phyloP scores from a whole-genome alignment of 2,797 vertebrate genomes.

The Calcarius lapponicus region DNA sequence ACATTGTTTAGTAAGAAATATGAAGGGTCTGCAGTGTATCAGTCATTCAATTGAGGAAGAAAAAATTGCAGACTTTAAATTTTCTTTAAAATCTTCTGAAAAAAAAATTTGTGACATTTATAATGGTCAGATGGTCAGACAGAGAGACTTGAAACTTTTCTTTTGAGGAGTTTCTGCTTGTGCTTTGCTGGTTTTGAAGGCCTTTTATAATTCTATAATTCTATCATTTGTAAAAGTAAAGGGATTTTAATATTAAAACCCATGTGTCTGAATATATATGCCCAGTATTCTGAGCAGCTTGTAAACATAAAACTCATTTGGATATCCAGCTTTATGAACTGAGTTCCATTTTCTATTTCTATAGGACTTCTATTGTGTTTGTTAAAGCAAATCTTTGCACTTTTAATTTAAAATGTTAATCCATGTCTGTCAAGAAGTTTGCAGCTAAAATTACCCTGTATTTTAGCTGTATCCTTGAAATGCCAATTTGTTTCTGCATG shows the following conservation, averaged over 20 bases:
- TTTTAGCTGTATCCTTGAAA: background rate
- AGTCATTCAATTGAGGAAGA: background rate
- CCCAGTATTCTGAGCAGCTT: background rate
- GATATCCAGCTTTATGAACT: background rate
- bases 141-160: background rate
- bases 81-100: background rate
- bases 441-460: background rate
- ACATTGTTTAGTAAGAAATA: background rate
- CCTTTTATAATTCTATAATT: background rate
- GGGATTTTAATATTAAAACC: background rate
- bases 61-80: background rate
- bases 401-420: background rate
- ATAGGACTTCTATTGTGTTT: background rate
- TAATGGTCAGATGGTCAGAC: background rate
- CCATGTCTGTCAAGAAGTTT: background rate
- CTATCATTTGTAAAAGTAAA: background rate
- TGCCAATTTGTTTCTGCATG: background rate
- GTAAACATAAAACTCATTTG: background rate
- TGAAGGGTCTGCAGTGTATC: background rate
- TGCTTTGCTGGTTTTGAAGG: background rate
- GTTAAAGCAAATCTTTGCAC: background rate
- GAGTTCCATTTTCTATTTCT: background rate
- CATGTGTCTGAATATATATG: background rate
- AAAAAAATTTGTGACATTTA: background rate
- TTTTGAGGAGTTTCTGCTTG: background rate